Evolutionary conservation across 2,113 vertebrate genomes (phyloP).

Genomic region (Leptocoma aspasia): DNA sequence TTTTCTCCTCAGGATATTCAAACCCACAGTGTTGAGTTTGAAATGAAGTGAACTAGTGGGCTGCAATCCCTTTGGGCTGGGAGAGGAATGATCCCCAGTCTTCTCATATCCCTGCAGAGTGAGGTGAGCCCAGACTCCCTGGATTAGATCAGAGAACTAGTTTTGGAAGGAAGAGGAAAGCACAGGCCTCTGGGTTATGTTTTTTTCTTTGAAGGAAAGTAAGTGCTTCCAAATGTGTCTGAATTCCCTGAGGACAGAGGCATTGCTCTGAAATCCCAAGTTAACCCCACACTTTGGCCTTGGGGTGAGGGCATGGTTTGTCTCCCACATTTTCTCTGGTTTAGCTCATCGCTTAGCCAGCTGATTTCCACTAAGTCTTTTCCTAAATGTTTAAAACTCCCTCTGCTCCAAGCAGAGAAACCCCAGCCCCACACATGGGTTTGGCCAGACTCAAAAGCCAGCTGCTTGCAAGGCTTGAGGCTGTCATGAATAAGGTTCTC

Average conservation of each 20-base stretch:
- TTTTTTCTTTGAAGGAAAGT: slow-evolving; percentile 11
- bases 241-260: neutral
- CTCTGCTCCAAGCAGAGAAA: neutral
- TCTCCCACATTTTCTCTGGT: neutral
- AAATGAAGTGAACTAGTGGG: neutral
- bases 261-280: neutral
- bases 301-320: neutral
- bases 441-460: neutral
- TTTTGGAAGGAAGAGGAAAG: slow-evolving; percentile 23
- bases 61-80: neutral
- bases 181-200: slow-evolving; percentile 6
- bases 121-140: neutral
- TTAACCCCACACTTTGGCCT: slow-evolving; percentile 17
- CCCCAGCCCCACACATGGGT: neutral
- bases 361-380: neutral
- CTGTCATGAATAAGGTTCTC: neutral
- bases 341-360: neutral
- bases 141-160: neutral
- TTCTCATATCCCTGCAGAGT: neutral
- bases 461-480: neutral
- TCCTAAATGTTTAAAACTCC: neutral
- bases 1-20: neutral
- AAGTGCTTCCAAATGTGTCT: slow-evolving; percentile 48
- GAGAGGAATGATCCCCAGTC: neutral
- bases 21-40: neutral